Conservation (phyloP, 2,888 invertebrate species). For the Sialis lutaria region DNA sequence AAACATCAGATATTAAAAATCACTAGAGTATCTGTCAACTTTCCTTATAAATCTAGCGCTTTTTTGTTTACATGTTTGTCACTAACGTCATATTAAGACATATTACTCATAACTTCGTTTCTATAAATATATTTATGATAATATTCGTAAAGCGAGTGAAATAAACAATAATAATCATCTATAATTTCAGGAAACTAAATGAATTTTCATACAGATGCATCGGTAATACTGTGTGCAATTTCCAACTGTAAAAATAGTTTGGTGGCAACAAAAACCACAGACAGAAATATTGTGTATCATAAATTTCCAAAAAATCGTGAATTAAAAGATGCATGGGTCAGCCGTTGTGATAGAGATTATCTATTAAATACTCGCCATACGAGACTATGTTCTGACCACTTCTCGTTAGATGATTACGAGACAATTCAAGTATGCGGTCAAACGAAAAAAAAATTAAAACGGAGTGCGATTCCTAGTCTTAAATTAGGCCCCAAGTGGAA, state of each 20-base stretch:
- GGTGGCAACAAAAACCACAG: not conserved
- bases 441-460: not conserved
- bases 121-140: too few relatives aligned
- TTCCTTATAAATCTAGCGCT: too few relatives aligned
- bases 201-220: too few relatives aligned
- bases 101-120: too few relatives aligned
- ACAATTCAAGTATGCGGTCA: not conserved
- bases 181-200: too few relatives aligned
- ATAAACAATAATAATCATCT: too few relatives aligned
- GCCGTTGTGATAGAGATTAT: constrained; percentile 1
- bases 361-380: not conserved
- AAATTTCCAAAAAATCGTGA: not conserved
- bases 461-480: not conserved
- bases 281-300: not conserved
- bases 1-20: too few relatives aligned
- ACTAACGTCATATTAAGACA: too few relatives aligned
- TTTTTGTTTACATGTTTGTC: too few relatives aligned
- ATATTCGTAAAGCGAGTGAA: too few relatives aligned
- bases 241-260: not conserved
- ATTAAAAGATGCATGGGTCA: not conserved
- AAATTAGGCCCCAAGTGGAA: not conserved
- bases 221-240: not conserved
- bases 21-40: too few relatives aligned
- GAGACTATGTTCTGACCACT: not conserved
- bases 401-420: not conserved